Base-by-base conservation (phyloP, 2,797 vertebrate species). In the Bufotes viridis region DNA sequence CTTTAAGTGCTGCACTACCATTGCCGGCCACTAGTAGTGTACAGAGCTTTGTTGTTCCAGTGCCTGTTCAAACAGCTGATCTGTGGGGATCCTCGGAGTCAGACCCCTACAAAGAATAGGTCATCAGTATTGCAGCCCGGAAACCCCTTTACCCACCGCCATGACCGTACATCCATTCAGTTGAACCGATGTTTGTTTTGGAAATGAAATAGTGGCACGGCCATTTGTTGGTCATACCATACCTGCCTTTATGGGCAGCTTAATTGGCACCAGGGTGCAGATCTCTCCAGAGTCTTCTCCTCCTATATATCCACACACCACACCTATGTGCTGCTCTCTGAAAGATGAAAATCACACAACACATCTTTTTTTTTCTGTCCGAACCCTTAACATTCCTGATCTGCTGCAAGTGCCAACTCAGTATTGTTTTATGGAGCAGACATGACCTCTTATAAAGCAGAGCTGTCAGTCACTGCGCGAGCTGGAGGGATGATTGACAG, bases 401-500 rank as follows among this genome's bases (percentile, higher is more conserved):
- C 57, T 85, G 42, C 72, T 55, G 42, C 72, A 67, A 53, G 74
- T 65, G 74, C 58, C 61, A 49, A 67, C n/a, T 53, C 34, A 18
- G 57, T 78, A 63, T 53, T 65, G 49, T 51, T 67, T 78, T 65
- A 76, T 65, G 61, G 74, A 63, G 74, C 42, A 78, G 34, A 20
- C 34, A 11, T n/a, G 74, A 85, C 84, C 74, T 78, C 60, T 78
- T 78, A 78, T 61, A 42, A 63, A 78, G 74, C 74, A 26, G 84
- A 65, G 58, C 84, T 67, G 84, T 78, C 84, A 78, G 22, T 78
- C 84, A 78, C 14, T 3, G 42, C 1, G 49, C 13, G 61, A 24
- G 34, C 42, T 15, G 24, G 74, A 78, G 51, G 60, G 22, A 51
- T 85, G 84, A 85, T 67, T 85, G 84, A 78, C 84, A 55, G 84